A percentile compares a stretch with the other conserved stretches of the same genome.
phyloP scores from a whole-genome alignment of 2,113 vertebrate genomes.

The Chloroceryle aenea region DNA sequence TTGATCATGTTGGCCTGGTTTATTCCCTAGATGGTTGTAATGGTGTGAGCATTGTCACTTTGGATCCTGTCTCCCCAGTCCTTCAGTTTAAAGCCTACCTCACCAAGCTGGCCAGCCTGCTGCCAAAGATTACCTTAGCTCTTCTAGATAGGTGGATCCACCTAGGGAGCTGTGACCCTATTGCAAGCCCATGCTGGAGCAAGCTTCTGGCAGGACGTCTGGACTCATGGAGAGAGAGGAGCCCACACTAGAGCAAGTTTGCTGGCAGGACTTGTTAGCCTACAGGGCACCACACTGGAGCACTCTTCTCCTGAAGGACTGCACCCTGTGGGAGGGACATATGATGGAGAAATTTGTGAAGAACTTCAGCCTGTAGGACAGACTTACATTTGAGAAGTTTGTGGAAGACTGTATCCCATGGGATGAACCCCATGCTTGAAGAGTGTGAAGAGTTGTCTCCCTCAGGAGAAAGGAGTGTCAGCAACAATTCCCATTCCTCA shows the following conservation, averaged over 20 bases:
- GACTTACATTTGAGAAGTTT: background rate
- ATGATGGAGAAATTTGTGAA: rapidly evolving
- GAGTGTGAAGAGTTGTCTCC: background rate
- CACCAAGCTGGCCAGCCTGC: background rate
- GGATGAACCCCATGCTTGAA: background rate
- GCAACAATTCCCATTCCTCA: background rate
- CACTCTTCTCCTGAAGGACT: background rate
- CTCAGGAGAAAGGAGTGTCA: background rate
- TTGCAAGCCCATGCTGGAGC: rapidly evolving
- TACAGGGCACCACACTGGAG: rapidly evolving
- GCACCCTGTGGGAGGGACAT: background rate
- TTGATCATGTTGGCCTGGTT: background rate
- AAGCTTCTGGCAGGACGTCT: background rate
- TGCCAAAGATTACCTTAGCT: background rate
- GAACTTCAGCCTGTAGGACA: background rate
- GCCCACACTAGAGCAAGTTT: background rate
- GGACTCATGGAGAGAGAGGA: background rate
- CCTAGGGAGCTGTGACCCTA: too few species aligned
- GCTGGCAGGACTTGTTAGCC: background rate
- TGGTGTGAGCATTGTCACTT: background rate
- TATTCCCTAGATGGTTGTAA: background rate
- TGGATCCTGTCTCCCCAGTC: background rate
- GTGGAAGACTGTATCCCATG: background rate
- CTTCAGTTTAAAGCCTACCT: background rate
- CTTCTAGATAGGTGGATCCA: background rate